Base-by-base conservation (phyloP, 1,140 invertebrate genomes). In the Ooceraea biroi region DNA sequence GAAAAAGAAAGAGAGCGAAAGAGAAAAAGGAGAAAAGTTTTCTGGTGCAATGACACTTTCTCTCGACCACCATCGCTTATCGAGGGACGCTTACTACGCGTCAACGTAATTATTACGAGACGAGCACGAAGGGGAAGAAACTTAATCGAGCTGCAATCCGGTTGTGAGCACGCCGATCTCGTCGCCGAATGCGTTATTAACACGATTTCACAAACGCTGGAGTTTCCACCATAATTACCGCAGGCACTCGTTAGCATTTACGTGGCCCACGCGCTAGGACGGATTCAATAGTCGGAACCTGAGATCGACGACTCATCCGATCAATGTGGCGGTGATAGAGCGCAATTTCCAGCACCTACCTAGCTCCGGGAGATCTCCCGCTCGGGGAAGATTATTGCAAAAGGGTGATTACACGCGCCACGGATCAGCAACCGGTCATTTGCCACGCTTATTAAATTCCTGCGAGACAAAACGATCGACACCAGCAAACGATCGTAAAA, bases 241-340 rank as follows among this genome's bases (percentile, higher is more conserved):
- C n/a, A 5, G 0, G 65, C 25, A 25, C 65, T 46, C 27, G 50
- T 58, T 68, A 71, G 41, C 41, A 58, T 71, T 68, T 80, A 77
- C 12, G 2, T 14, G 17, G 46, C 60, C 74, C 65, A 55, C 36
- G 73, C 60, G 50, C 44, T 46, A 46, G 46, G 25, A n/a, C n/a
- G n/a, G n/a, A 69, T 80, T 69, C 50, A 36, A 77, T 65, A 65
- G 46, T 77, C 27, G 4, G 65, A 69, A 22, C 44, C 11, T 27
- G 30, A 30, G 48, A 22, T 36, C 27, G 50, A 78, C 36, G 55
- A 30, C n/a, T 76, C 44, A 44, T 3, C 50, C 58, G 57, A 78
- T 80, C 69, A 80, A 69, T 80, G 69, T 80, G 69, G 69, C 69
- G 50, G n/a, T 12, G 50, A 80, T 69, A 57, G 36, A 36, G 76